These are phyloP conservation scores for Stegodyphus mimosarum DNA, from an alignment of 1,140 invertebrate genomes.

Conservation along the genomic window DNA sequence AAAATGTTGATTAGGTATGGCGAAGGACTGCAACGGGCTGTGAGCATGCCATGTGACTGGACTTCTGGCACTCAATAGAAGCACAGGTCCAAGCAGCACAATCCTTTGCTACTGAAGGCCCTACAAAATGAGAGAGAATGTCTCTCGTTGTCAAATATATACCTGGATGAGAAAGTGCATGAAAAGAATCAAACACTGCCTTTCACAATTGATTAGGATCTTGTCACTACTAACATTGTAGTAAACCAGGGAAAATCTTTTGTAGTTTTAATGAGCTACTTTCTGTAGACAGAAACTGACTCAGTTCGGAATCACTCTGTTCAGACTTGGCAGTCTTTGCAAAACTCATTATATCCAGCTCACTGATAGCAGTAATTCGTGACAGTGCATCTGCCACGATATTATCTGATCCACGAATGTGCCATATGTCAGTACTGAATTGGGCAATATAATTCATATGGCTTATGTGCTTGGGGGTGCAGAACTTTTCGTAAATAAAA, in stretches of 20 bases:
- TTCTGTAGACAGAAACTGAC: no score
- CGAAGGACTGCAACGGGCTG: neutral
- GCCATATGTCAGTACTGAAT: slow-evolving; percentile 66
- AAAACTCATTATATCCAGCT: no score
- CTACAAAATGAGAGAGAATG: slow-evolving; percentile 10
- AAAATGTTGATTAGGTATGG: slow-evolving; percentile 62
- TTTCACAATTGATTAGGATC: neutral
- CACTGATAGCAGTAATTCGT: neutral
- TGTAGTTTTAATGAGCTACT: no score
- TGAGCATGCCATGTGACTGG: slow-evolving; percentile 31
- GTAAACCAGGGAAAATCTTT: no score
- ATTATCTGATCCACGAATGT: slow-evolving; percentile 67
- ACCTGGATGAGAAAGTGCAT: slow-evolving; percentile 45
- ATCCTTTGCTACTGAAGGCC: slow-evolving; percentile 8
- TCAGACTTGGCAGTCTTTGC: no score
- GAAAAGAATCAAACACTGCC: neutral
- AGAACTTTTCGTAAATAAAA: neutral
- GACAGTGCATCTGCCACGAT: slow-evolving; percentile 56
- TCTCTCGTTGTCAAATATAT: neutral
- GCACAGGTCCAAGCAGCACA: neutral
- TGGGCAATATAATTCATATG: slow-evolving; percentile 68
- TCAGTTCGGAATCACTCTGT: no score
- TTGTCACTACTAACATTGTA: neutral
- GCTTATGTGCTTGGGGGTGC: neutral
- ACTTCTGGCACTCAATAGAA: slow-evolving; percentile 39